Base-by-base conservation (phyloP, 1,140 invertebrate species). In the Ceratitis capitata region DNA sequence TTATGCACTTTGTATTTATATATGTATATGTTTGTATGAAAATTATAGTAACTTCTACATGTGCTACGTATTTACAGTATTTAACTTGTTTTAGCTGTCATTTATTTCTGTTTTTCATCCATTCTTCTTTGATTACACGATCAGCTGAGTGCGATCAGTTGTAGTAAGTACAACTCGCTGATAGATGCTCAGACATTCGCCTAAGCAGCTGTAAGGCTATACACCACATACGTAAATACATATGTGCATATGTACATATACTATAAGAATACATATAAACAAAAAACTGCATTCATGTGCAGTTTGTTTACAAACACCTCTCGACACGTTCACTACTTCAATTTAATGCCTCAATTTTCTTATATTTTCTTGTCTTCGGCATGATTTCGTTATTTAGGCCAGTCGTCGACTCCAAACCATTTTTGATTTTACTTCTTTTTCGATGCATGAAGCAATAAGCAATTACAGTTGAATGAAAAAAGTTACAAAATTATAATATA, bases 361-460 rank as follows among this genome's bases (percentile, higher is more conserved):
- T 45, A 39, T 78, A 9, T 47, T 74, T 78, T 78, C 35, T 78
- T 45, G 69, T 78, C 39, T 78, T 45, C n/a, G 69, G 19, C 39
- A 23, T 78, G 69, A 23, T 78, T 78, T 78, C 69, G 69, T 78
- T 78, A 78, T 78, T 78, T 78, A 78, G 69, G 69, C 35, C 69
- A 78, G n/a, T 45, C 23, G n/a, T 45, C 23, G 69, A 78, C 32
- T n/a, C 45, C 14, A 45, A n/a, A 45, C 35, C 69, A 78, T 78
- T 78, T 78, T 45, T 23, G 69, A 39, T 78, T 74, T 74, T 42
- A 12, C 42, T 78, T 78, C 69, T 78, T n/a, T n/a, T n/a, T n/a
- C n/a, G n/a, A n/a, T n/a, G 35, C 69, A 45, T 78, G 32, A 78
- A 47, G 69, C 39, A 78, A 78, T 26, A 45, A 23, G 19, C 39